Evolutionary conservation across 2,113 vertebrate species (phyloP).

Genomic region (Proteles cristata): DNA sequence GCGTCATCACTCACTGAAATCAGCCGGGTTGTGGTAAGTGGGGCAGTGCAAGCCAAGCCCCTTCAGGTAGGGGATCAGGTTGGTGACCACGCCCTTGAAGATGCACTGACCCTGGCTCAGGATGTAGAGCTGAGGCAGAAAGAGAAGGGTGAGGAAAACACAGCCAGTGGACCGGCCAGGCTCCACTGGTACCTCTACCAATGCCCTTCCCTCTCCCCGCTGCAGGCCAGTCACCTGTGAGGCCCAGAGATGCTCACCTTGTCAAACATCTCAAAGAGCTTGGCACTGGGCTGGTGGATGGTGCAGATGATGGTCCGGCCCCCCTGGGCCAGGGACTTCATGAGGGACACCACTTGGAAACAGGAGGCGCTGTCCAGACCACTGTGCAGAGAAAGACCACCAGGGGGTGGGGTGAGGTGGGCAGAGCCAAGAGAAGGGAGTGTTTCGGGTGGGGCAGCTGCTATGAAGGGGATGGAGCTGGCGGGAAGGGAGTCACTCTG

Average conservation of each 20-base stretch:
- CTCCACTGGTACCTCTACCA: not conserved
- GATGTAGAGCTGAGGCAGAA: conserved; percentile 93
- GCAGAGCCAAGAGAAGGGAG: not conserved
- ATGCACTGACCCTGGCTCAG: conserved; percentile 99
- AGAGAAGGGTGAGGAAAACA: not conserved
- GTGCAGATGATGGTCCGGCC: conserved; percentile 99
- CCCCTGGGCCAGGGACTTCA: conserved; percentile 96
- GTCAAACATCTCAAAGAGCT: conserved; percentile 99
- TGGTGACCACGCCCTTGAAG: conserved; percentile 96
- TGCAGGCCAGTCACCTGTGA: not conserved
- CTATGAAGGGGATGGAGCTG: not conserved
- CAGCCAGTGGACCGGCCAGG: no score
- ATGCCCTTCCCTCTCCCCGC: not conserved
- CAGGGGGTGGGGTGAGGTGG: not conserved
- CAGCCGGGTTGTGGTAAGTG: conserved; percentile 98
- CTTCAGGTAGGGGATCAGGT: conserved; percentile 98
- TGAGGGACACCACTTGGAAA: conserved; percentile 98
- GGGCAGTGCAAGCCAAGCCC: conserved; percentile 97
- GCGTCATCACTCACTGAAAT: conserved; percentile 94
- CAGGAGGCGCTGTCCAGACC: conserved; percentile 98
- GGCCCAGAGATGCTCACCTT: conserved; percentile 88
- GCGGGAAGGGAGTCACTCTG: not conserved
- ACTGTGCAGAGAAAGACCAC: conserved; percentile 83
- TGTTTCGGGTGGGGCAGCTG: not conserved
- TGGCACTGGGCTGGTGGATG: conserved; percentile 99